Evolutionary conservation across 2,797 vertebrate species (phyloP).

Genomic region (Malurus splendens): DNA sequence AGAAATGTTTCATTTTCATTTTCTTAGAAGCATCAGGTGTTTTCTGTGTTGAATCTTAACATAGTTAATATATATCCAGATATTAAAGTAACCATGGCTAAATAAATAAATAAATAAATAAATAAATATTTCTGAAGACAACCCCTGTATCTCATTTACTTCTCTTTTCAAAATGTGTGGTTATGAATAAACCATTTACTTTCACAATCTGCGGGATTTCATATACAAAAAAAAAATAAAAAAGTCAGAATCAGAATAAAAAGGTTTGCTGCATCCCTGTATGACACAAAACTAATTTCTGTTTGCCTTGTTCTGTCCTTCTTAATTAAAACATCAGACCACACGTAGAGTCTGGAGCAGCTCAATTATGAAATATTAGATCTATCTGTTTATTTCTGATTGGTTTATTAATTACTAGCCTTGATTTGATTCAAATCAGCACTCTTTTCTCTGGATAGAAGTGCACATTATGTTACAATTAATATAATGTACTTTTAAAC

Average conservation of each 20-base stretch:
- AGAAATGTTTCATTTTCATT: background rate
- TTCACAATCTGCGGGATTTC: background rate
- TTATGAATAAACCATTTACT: constrained; percentile 42
- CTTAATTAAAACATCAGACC: constrained; percentile 7
- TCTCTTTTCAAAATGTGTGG: background rate
- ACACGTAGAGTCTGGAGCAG: background rate
- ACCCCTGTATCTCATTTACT: background rate
- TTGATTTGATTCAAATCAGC: background rate
- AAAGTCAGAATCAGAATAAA: background rate
- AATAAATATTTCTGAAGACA: background rate
- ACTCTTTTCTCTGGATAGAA: background rate
- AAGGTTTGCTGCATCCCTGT: background rate
- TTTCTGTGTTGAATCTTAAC: background rate
- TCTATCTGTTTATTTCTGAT: background rate
- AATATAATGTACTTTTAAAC: background rate
- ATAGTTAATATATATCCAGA: background rate
- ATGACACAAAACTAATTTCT: background rate
- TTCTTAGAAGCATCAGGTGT: background rate
- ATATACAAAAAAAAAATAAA: background rate
- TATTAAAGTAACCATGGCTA: background rate
- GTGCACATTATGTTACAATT: background rate
- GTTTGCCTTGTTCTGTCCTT: background rate
- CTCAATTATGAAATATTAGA: background rate
- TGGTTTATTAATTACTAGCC: constrained; percentile 5
- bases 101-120: background rate